These are phyloP conservation scores for Nipponia nippon DNA, from an alignment of 2,113 vertebrate species.

Conservation along the genomic window DNA sequence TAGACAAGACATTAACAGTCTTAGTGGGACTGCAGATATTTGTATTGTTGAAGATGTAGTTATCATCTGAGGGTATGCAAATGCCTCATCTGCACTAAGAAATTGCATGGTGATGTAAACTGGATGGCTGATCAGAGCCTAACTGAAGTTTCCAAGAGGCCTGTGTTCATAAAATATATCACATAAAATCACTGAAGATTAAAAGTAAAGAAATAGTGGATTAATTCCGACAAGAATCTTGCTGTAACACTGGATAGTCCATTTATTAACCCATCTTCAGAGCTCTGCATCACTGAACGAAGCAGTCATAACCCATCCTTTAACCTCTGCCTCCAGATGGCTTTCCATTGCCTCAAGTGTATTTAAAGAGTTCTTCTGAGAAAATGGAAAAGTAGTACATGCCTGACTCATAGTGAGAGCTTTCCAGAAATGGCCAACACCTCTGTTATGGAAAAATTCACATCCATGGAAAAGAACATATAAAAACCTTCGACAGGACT, in stretches of 20 bases:
- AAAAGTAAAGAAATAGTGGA: background rate
- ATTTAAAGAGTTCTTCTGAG: conserved; percentile 51
- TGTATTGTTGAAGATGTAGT: background rate
- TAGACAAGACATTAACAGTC: background rate
- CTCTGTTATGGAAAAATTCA: conserved; percentile 54
- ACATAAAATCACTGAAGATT: background rate
- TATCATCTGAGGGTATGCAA: background rate
- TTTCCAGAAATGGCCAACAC: conserved; percentile 46
- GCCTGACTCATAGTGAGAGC: conserved; percentile 22
- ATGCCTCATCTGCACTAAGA: background rate
- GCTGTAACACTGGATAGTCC: background rate
- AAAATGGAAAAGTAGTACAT: conserved; percentile 44
- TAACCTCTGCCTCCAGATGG: conserved; percentile 53
- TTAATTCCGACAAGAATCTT: background rate
- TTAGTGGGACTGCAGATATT: background rate
- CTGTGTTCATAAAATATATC: background rate
- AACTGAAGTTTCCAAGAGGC: background rate
- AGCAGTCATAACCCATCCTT: background rate
- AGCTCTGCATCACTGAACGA: background rate
- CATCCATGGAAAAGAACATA: background rate
- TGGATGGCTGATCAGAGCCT: background rate
- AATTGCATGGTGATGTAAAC: background rate
- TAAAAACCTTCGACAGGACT: background rate
- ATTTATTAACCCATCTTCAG: background rate
- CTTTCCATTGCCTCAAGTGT: conserved; percentile 55